Conservation (phyloP, 1,140 invertebrate species). For the Portunus trituberculatus region DNA sequence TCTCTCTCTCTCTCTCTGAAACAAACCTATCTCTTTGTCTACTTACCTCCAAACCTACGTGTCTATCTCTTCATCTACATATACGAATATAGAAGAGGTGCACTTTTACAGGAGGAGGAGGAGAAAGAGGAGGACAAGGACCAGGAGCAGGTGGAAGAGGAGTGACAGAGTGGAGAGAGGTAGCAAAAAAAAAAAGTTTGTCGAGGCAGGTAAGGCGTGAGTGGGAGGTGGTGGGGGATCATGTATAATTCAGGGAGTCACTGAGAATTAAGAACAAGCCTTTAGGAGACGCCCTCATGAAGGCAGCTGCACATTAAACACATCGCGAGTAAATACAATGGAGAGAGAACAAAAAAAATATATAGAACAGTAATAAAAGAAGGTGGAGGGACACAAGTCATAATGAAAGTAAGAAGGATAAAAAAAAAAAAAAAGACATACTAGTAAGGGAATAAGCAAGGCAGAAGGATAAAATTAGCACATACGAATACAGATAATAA, state of each 20-base stretch:
- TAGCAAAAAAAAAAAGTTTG: not conserved
- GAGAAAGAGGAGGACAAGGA: not conserved
- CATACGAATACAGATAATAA: no score
- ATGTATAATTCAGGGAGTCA: slow-evolving; percentile 1
- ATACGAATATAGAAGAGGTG: not conserved
- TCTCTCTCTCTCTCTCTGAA: not conserved
- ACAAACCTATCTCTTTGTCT: not conserved
- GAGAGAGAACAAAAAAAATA: no score
- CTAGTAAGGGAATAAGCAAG: no score
- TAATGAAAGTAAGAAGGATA: no score
- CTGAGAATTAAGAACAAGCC: not conserved
- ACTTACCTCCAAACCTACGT: not conserved
- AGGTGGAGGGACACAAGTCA: no score
- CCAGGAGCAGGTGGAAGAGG: not conserved
- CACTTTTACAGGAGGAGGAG: not conserved
- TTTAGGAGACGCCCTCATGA: not conserved
- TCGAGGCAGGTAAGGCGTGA: not conserved
- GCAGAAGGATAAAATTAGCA: no score
- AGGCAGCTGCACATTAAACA: no score
- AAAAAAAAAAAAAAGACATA: no score
- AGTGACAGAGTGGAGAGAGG: not conserved
- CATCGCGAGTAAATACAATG: no score
- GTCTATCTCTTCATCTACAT: not conserved
- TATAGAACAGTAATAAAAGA: no score
- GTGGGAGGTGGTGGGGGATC: not conserved